Conservation (phyloP, 2,888 invertebrate species). For the Rhamnusium bicolor region DNA sequence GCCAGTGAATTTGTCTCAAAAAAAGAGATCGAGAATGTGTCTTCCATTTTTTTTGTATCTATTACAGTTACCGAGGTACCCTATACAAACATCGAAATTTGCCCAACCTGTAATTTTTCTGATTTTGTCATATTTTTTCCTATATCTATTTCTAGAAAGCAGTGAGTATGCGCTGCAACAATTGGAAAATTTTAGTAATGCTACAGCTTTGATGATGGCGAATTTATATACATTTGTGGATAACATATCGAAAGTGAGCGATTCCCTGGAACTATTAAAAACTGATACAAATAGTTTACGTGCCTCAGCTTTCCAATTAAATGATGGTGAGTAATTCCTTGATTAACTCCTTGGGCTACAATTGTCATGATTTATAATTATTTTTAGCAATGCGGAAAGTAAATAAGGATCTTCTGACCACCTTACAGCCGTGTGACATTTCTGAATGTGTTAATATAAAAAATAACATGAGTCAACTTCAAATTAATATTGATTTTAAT, state of each 20-base stretch:
- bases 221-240: slow-evolving; percentile 83
- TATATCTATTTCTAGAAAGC: no score
- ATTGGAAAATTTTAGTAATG: slow-evolving; percentile 84
- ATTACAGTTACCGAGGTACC: no score
- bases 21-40: no score
- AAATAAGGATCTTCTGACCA: slow-evolving; percentile 77
- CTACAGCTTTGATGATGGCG: slow-evolving; percentile 83
- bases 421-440: slow-evolving; percentile 76
- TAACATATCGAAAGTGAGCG: slow-evolving; percentile 78
- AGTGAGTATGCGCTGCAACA: slow-evolving; percentile 79
- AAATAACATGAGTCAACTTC: slow-evolving; percentile 81
- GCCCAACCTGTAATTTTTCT: no score
- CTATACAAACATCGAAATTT: no score
- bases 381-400: slow-evolving; percentile 78
- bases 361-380: slow-evolving; percentile 30
- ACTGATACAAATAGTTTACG: slow-evolving; percentile 78
- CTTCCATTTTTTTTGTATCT: no score
- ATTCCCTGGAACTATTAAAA: slow-evolving; percentile 78
- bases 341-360: neutral
- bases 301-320: slow-evolving; percentile 80
- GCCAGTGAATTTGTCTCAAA: no score
- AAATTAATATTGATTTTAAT: slow-evolving; percentile 85
- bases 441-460: slow-evolving; percentile 75
- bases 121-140: neutral
- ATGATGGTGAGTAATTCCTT: slow-evolving; percentile 74